phyloP scores from a whole-genome alignment of 1,140 invertebrate species.

The Macrobrachium rosenbergii region DNA sequence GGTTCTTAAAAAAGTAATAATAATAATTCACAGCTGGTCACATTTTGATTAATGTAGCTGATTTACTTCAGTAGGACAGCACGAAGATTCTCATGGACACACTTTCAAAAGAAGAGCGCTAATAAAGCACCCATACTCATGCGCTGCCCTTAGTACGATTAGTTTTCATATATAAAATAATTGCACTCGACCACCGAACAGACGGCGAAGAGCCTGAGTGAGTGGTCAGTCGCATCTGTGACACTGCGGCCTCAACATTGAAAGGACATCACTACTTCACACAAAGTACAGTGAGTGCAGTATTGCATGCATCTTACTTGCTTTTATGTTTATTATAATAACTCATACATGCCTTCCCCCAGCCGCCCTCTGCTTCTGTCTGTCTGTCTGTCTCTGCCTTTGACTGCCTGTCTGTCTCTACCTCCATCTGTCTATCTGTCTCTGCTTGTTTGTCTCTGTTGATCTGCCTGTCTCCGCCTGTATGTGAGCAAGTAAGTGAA shows the following conservation, averaged over 20 bases:
- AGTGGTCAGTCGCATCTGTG: slow-evolving; percentile 15
- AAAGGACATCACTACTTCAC: too few relatives aligned
- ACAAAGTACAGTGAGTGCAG: slow-evolving; percentile 16
- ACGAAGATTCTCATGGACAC: neutral
- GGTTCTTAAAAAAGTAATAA: slow-evolving; percentile 11
- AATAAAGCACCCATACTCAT: neutral
- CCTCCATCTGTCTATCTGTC: neutral
- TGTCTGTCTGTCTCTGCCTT: neutral
- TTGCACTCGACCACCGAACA: slow-evolving; percentile 17
- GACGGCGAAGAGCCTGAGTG: slow-evolving; percentile 2
- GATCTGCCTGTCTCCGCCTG: neutral
- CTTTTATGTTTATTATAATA: slow-evolving; percentile 11
- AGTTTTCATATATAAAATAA: neutral
- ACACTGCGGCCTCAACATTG: neutral
- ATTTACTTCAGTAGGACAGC: neutral
- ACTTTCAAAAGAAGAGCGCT: neutral
- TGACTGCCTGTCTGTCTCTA: neutral
- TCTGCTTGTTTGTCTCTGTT: neutral
- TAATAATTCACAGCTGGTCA: too few relatives aligned
- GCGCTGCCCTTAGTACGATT: neutral
- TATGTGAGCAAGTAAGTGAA: too few relatives aligned
- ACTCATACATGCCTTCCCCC: neutral
- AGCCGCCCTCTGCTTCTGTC: neutral
- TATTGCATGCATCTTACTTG: slow-evolving; percentile 32
- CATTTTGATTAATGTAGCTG: neutral